phyloP scores from a whole-genome alignment of 2,888 invertebrate species.

The Flexamia atlantica region DNA sequence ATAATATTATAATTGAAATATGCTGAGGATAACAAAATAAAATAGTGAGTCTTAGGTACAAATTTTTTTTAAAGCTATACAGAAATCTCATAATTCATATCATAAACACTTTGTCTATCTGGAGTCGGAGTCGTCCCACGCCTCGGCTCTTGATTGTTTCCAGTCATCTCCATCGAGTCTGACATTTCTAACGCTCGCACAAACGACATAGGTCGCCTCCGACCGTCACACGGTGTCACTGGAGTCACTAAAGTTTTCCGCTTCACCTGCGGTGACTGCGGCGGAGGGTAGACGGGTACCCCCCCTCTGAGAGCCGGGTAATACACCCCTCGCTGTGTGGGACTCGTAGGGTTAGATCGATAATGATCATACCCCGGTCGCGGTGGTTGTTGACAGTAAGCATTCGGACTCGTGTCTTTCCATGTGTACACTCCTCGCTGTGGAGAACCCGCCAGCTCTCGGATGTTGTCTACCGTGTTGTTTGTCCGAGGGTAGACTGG shows the following conservation, averaged over 20 bases:
- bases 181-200: constrained; percentile 94
- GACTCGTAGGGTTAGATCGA: constrained; percentile 86
- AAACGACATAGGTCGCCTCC: constrained; percentile 90
- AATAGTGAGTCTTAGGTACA: neutral
- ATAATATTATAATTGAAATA: neutral
- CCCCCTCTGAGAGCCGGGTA: constrained; percentile 80
- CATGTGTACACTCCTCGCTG: constrained; percentile 89
- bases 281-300: constrained; percentile 83
- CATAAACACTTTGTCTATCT: constrained; percentile 93
- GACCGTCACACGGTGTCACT: constrained; percentile 75
- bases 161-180: constrained; percentile 88
- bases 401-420: constrained; percentile 87
- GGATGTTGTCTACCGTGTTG: constrained; percentile 91
- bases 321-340: constrained; percentile 79
- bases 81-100: constrained; percentile 97
- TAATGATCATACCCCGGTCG: constrained; percentile 77
- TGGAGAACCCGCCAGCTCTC: constrained; percentile 92
- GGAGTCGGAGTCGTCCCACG: constrained; percentile 81
- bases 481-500: constrained; percentile 81
- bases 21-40: neutral
- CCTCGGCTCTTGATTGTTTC: constrained; percentile 70
- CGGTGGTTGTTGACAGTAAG: constrained; percentile 76
- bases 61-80: constrained; percentile 79
- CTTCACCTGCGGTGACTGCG: constrained; percentile 79
- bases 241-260: constrained; percentile 74